Base-by-base conservation (phyloP, 2,888 invertebrate genomes). In the Nomada lathburiana region DNA sequence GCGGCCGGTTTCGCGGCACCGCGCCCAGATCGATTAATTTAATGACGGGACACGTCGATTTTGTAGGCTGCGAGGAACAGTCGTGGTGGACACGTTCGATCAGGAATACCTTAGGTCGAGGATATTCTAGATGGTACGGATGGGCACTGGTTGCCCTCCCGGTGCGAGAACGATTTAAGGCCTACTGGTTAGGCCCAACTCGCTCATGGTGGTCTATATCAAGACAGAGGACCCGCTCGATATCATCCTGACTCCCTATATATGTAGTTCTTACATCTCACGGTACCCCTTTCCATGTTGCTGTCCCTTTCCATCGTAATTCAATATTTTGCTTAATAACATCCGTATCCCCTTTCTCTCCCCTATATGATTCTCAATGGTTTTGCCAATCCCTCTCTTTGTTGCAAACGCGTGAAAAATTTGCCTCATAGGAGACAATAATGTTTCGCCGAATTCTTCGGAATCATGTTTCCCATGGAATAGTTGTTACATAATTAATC, bases 101-200 rank as follows among this genome's bases (percentile, higher is more conserved):
- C 88, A n/a, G 82, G 86, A 84, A 89, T 89, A 86, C 82, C 87
- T 88, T 87, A 84, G 86, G 86, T 83, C 84, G 85, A 85, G 89
- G 89, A 91, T 92, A 91, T 92, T 92, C 92, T 88, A 91, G 89
- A 89, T 84, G 88, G 88, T 90, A 90, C 89, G 86, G 87, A 88
- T 86, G 86, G 87, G 87, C 87, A 89, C 85, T 87, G 88, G 90
- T 89, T 84, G 89, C 88, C 90, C 92, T 90, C 93, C 93, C 86
- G 92, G 89, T 90, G 93, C 80, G 93, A 91, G 87, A 89, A 93
- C 91, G 93, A 93, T 93, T 93, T 93, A 93, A 89, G 87, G 90
- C 91, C 93, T 88, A 92, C 91, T 89, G 90, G 89, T 89, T 86
- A 88, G 89, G 89, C 81, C 81, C 84, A 81, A 80, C 89, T 88